Evolutionary conservation across 1,140 invertebrate genomes (phyloP), one percentile per base, ranked within the genome.

Genomic region (Araneus ventricosus): DNA sequence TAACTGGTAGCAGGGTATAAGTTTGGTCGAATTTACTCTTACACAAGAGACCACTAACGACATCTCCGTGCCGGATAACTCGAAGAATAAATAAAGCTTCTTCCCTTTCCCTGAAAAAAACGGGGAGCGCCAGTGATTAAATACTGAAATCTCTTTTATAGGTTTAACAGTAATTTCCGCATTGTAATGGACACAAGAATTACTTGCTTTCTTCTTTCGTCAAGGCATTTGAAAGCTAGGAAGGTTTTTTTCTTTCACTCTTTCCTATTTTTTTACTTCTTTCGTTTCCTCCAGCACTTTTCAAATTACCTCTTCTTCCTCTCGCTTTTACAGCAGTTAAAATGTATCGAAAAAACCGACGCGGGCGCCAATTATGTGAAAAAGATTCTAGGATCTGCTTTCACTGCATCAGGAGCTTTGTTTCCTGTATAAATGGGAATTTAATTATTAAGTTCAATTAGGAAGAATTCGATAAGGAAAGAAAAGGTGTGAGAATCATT

Each of bases 371-470:
- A 59, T 85, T 85, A 85, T 52, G 41, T 27, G 82, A 57, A 85
- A 85, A 85, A 67, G 63, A 67, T 67, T 67, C 24, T 27, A n/a
- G 63, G 82, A 85, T 85, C 45, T 57, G 27, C 41, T 85, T 85
- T 85, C 82, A 85, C 45, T 85, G 57, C 45, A 85, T 85, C 45
- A n/a, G 27, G 63, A 30, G 59, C 57, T 87, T 61, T 63, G 30
- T 61, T 87, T 87, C 85, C 17, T 61, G 30, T 87, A 61, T 63
- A 63, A 87, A 87, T 61, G 37, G 59, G 59, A 67, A 67, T 87
- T 87, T 87, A 87, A 87, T 87, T 87, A 87, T 87, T 87, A 87
- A 87, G 85, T 87, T 61, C 85, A 87, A 87, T 87, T 63, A 87
- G 45, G 27, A 30, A 41, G 59, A 87, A 39, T 67, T 61, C 59